Base-by-base conservation (phyloP, 2,888 invertebrate genomes). In the Xanthorhoe spadicearia region DNA sequence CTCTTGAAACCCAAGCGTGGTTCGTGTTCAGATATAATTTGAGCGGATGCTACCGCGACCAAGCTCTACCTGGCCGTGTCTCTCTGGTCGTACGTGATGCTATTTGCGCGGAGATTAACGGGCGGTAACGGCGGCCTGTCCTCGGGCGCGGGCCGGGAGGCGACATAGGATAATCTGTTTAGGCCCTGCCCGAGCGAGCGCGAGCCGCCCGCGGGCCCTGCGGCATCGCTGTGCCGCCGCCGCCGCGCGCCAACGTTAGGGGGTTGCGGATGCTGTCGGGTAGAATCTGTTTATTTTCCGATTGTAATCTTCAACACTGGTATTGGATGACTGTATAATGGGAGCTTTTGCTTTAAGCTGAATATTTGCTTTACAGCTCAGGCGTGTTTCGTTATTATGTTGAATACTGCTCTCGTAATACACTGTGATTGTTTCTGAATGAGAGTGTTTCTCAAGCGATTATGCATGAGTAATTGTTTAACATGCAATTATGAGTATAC, bases 41-140 rank as follows among this genome's bases (percentile, higher is more conserved):
- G 73, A 76, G 70, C 77, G 75, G 78, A 74, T 76, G 73, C 77
- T 76, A 35, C 32, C 18, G 19, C 58, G 50, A 58, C 8, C 35
- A 17, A 32, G 67, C 69, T 64, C 15, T 49, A 50, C 35, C 62
- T 32, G 55, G 23, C 50, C 19, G 35, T 60, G 58, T 54, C 56
- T 49, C 46, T n/a, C 48, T 28, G 62, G 62, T 52, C 56, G 81
- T 86, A 86, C 86, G 89, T 89, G 88, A 85, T 83, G 81, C 83
- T 85, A 87, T 89, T 89, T 89, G 81, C 83, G 81, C 77, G 78
- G 78, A 86, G 86, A 89, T 90, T 87, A 88, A 84, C 87, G 81
- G 80, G 77, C 81, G 83, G 61, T 56, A 56, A 60, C 63, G 56
- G 59, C 52, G 59, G 59, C 51, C 62, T 50, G 49, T 52, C 65